Evolutionary conservation across 2,888 invertebrate species (phyloP).

Genomic region (Meghimatium bilineatum): DNA sequence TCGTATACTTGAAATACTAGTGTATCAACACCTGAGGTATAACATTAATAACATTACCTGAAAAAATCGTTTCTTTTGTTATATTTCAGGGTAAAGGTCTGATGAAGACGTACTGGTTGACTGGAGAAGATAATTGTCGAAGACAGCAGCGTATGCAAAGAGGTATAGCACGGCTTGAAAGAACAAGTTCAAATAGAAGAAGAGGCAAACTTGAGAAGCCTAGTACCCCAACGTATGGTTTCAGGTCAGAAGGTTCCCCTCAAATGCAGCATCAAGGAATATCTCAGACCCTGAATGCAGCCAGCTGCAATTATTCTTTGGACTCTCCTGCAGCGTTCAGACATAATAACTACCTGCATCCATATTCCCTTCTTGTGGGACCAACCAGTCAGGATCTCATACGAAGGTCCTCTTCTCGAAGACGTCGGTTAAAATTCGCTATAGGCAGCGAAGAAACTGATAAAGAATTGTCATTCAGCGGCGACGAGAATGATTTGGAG

Average conservation of each 20-base stretch:
- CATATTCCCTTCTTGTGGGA: conserved; percentile 51
- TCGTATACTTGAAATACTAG: too few relatives aligned
- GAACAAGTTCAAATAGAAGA: conserved; percentile 31
- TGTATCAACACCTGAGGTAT: too few relatives aligned
- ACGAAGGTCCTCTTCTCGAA: conserved; percentile 54
- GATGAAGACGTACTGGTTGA: conserved; percentile 75
- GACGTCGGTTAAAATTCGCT: conserved; percentile 54
- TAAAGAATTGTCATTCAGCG: conserved; percentile 13
- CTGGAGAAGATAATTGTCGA: conserved; percentile 68
- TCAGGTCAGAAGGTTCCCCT: conserved; percentile 41
- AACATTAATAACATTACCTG: too few relatives aligned
- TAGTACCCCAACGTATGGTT: conserved; percentile 20
- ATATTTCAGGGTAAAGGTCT: conserved; percentile 74
- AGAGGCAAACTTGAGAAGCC: conserved; percentile 31
- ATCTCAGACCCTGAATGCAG: background rate
- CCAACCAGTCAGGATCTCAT: conserved; percentile 55
- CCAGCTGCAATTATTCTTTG: conserved; percentile 10
- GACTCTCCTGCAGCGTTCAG: conserved; percentile 34
- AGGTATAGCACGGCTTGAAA: conserved; percentile 41
- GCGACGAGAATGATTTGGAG: conserved; percentile 26
- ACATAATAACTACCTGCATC: conserved; percentile 49
- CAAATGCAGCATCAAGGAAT: conserved; percentile 23
- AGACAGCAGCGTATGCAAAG: conserved; percentile 57
- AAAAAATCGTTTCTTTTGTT: too few relatives aligned
- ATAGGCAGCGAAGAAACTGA: conserved; percentile 49